Percentiles rank a stretch among this genome's conserved stretches.
Evolutionary conservation across 1,140 invertebrate genomes (phyloP).

Genomic region (Saccostrea cuccullata): DNA sequence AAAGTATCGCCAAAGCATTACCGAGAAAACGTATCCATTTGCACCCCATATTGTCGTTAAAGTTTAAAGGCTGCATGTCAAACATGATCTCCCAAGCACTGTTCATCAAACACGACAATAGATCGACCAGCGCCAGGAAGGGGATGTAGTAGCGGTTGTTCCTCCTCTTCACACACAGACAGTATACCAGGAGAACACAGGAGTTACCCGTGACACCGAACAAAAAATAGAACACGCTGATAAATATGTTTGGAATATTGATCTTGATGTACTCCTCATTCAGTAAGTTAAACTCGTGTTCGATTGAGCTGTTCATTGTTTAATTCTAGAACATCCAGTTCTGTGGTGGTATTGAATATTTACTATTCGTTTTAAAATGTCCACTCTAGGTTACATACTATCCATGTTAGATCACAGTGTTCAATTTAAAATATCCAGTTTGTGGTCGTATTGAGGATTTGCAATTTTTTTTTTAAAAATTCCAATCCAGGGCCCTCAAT

Average conservation of each 20-base stretch:
- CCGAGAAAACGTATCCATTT: conserved; percentile 52
- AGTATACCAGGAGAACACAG: conserved; percentile 46
- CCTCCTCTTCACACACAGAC: conserved; percentile 41
- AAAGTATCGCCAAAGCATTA: conserved; percentile 44
- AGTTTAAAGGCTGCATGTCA: conserved; percentile 44
- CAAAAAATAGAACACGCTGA: conserved; percentile 40
- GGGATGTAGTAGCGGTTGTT: conserved; percentile 51
- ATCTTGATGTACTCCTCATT: neutral
- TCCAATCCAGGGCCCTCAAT: too few relatives aligned
- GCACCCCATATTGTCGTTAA: conserved; percentile 42
- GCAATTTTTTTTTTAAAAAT: too few relatives aligned
- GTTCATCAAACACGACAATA: conserved; percentile 48
- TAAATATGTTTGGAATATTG: conserved; percentile 21
- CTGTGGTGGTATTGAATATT: too few relatives aligned
- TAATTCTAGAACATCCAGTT: neutral
- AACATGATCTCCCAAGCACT: conserved; percentile 47
- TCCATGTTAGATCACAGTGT: too few relatives aligned
- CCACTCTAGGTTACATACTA: too few relatives aligned
- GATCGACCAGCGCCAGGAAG: conserved; percentile 42
- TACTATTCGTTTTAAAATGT: too few relatives aligned
- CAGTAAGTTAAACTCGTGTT: neutral
- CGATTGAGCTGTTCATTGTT: neutral
- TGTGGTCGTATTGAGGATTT: too few relatives aligned
- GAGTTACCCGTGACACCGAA: conserved; percentile 48
- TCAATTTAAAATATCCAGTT: too few relatives aligned